Evolutionary conservation across 2,113 vertebrate genomes (phyloP).

Genomic region (Aplodontia rufa): DNA sequence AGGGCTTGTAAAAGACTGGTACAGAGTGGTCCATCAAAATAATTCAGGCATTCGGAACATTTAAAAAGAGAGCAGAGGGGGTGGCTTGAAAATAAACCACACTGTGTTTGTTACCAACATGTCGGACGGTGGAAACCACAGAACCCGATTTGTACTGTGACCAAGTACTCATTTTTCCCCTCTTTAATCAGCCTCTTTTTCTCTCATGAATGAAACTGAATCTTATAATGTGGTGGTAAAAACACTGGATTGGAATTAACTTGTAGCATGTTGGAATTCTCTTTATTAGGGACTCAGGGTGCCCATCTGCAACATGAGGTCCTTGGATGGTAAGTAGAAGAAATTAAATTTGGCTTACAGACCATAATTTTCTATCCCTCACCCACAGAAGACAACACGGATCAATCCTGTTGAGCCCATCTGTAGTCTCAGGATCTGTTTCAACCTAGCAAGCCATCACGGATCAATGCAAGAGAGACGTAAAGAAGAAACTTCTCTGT

Average conservation of each 20-base stretch:
- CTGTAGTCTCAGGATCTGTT: background rate
- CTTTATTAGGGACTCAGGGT: background rate
- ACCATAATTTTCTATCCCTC: no score
- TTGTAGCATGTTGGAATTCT: background rate
- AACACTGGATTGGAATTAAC: background rate
- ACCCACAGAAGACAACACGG: background rate
- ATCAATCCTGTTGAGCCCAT: background rate
- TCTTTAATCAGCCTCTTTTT: background rate
- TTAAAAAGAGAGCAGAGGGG: background rate
- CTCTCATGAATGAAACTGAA: background rate
- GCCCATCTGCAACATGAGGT: background rate
- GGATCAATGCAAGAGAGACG: background rate
- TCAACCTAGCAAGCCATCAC: background rate
- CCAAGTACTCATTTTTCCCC: fast-evolving
- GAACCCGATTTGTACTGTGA: fast-evolving
- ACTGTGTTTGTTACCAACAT: background rate
- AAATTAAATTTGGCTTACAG: background rate
- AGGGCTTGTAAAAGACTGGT: background rate
- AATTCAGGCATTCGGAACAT: background rate
- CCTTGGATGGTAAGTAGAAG: background rate
- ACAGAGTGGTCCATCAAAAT: background rate
- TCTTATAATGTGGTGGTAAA: background rate
- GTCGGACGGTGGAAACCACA: background rate
- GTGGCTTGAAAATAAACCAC: background rate
- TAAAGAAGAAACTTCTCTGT: background rate